phyloP scores from a whole-genome alignment of 1,140 invertebrate genomes.

The Drosophila asahinai region DNA sequence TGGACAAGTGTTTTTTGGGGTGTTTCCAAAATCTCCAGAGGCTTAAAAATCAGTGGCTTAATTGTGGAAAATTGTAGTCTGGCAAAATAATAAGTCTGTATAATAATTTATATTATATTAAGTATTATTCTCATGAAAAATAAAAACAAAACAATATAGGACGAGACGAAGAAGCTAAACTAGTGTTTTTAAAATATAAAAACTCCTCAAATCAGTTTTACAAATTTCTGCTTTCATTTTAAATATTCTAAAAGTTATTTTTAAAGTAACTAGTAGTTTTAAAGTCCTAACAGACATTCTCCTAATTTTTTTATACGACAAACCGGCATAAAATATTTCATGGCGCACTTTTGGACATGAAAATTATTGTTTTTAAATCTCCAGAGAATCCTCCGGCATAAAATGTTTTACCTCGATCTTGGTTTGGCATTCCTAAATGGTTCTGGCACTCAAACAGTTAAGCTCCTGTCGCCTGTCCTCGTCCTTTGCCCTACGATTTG shows the following conservation, averaged over 20 bases:
- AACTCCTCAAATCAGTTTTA: neutral
- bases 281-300: too few relatives aligned
- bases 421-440: conserved; percentile 24
- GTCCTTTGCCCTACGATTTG: conserved; percentile 16
- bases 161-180: neutral
- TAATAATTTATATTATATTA: neutral
- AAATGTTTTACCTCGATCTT: conserved; percentile 34
- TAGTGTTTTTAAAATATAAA: neutral
- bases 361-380: conserved; percentile 20
- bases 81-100: neutral
- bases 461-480: neutral
- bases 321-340: neutral
- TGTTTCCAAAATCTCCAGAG: conserved; percentile 9
- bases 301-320: neutral
- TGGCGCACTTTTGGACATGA: neutral
- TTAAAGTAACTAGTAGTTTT: too few relatives aligned
- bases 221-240: neutral
- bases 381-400: conserved; percentile 13
- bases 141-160: neutral
- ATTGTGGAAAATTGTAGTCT: conserved; percentile 14
- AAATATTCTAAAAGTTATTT: neutral
- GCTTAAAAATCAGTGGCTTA: conserved; percentile 29
- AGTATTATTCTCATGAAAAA: neutral
- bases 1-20: conserved; percentile 19
- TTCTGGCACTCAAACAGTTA: conserved; percentile 19